Evolutionary conservation across 2,888 invertebrate species (phyloP), one percentile per base, ranked within the genome.

Genomic region (Trachelus stipa): DNA sequence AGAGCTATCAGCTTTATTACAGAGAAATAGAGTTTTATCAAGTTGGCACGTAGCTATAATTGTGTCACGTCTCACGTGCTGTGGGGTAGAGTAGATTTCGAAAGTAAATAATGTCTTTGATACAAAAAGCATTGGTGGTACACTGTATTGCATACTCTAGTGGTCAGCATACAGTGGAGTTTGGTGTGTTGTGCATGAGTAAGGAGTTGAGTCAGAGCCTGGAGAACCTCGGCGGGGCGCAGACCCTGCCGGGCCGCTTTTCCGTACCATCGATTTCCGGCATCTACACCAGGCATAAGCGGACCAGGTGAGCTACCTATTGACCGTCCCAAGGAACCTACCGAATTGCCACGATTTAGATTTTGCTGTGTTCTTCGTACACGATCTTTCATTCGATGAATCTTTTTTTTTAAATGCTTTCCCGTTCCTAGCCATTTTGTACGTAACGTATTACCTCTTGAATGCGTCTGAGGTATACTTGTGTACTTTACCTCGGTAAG

Each of bases 281-380:
- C 93, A 95, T 95, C 93, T 95, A 96, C 92, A 95, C 95, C 93
- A 95, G 95, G 91, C 96, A 96, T 93, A 96, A 96, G 93, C 94
- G 96, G 92, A 95, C 95, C 94, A 96, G 96, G 96, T 96, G 95
- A 94, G 93, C 91, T 86, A 40, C 40, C 15, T 40, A 78, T 40
- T 75, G 34, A 78, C 35, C 68, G 75, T 35, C 68, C 69, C 78
- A 73, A 76, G 76, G 78, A 68, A 69, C 77, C 15, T 40, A 15
- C 40, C 40, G 15, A 15, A 15, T 40, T 40, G 1, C 15, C 40
- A 40, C 15, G 15, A 40, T 15, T 40, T 40, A 40, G 40, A 40
- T 40, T 40, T 15, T 15, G 40, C 40, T 40, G 40, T 40, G 40
- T 40, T 40, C 40, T 15, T 40, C 40, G 40, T 40, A 40, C 40